These are phyloP conservation scores for Helicoverpa zea DNA, from an alignment of 1,140 invertebrate species.

Conservation along the genomic window DNA sequence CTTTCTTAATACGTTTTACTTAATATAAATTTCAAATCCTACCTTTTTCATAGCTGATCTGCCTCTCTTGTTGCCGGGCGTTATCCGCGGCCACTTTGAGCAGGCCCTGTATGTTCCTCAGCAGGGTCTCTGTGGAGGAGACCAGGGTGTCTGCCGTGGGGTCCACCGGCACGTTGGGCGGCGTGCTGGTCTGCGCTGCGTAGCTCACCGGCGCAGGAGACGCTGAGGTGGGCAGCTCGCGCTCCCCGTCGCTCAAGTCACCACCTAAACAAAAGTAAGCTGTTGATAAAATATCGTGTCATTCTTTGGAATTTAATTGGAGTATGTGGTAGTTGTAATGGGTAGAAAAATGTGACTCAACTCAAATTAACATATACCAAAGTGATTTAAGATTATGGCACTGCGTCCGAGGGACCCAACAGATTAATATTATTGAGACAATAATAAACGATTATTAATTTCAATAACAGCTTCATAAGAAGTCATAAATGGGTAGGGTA, in stretches of 20 bases:
- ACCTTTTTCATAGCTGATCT: conserved; percentile 99
- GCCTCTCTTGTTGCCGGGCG: conserved; percentile 97
- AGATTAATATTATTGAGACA: not conserved
- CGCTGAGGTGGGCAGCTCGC: conserved; percentile 74
- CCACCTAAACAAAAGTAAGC: conserved; percentile 63
- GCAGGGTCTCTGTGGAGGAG: conserved; percentile 95
- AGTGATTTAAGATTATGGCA: conserved; percentile 9
- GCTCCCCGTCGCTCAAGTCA: conserved; percentile 89
- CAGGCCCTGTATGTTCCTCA: conserved; percentile 97
- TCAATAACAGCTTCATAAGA: conserved; percentile 58
- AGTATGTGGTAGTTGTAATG: not conserved
- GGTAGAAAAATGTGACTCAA: not conserved
- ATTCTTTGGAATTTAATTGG: not conserved
- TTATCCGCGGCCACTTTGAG: conserved; percentile 98
- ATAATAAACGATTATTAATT: conserved; percentile 42
- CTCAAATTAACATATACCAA: conserved; percentile 10
- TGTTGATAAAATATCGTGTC: conserved; percentile 37
- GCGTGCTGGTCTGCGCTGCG: conserved; percentile 76
- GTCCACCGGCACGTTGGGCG: conserved; percentile 84
- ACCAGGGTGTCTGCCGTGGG: conserved; percentile 87
- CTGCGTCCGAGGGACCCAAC: not conserved
- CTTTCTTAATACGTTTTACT: not conserved
- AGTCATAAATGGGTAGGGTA: conserved; percentile 55
- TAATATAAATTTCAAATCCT: conserved; percentile 55
- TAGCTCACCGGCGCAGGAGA: conserved; percentile 83